Percentiles rank a stretch among this genome's conserved stretches.
These are phyloP conservation scores for Eupithecia subfuscata DNA, from an alignment of 2,888 invertebrate species.

Conservation along the genomic window DNA sequence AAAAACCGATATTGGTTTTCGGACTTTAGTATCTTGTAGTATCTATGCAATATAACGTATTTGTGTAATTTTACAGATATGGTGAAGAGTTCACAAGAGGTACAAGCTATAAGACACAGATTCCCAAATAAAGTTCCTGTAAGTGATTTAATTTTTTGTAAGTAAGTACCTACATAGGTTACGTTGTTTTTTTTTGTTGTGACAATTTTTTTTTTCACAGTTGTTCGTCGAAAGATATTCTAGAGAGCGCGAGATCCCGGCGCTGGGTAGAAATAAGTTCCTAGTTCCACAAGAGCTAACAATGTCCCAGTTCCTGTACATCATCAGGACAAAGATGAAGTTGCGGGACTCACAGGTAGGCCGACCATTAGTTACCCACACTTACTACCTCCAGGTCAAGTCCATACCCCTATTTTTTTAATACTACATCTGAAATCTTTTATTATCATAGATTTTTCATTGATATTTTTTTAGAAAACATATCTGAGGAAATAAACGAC, in stretches of 20 bases:
- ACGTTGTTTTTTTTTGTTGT: background rate
- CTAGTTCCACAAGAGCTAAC: conserved; percentile 94
- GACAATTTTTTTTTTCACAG: conserved; percentile 70
- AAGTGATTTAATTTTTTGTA: conserved; percentile 63
- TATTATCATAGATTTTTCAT: too few relatives aligned
- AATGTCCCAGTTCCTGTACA: conserved; percentile 93
- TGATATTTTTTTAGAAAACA: too few relatives aligned
- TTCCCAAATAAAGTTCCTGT: conserved; percentile 92
- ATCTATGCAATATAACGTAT: background rate
- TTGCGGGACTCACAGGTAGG: conserved; percentile 74
- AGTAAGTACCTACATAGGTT: background rate
- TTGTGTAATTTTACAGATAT: conserved; percentile 57
- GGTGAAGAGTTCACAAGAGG: conserved; percentile 82
- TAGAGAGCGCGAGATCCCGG: conserved; percentile 89
- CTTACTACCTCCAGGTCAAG: too few relatives aligned
- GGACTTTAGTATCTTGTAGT: background rate
- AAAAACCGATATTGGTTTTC: background rate
- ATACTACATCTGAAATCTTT: too few relatives aligned
- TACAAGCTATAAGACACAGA: conserved; percentile 88
- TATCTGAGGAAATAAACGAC: too few relatives aligned
- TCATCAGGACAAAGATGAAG: conserved; percentile 85
- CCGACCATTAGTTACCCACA: background rate
- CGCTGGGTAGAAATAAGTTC: conserved; percentile 92
- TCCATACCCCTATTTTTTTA: too few relatives aligned
- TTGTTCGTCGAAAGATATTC: conserved; percentile 91